phyloP scores from a whole-genome alignment of 23 tunicate genomes.

The Ciona savignyi region DNA sequence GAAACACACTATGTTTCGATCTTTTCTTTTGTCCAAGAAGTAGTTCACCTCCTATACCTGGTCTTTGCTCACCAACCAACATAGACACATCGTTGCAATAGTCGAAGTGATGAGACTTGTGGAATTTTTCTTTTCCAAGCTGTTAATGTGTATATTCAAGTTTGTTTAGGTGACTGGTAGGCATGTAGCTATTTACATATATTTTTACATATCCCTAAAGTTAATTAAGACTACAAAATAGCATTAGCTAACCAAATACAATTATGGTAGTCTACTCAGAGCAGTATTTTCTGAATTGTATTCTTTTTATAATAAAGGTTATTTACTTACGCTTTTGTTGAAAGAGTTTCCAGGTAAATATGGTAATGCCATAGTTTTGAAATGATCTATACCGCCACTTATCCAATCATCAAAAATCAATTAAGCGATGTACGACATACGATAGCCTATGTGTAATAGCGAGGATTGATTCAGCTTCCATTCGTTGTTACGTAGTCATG shows the following conservation, averaged over 20 bases:
- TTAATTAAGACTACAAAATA: no score
- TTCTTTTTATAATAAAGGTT: neutral
- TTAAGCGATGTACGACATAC: neutral
- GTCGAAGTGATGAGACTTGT: slow-evolving; percentile 98
- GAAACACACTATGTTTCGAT: slow-evolving; percentile 68
- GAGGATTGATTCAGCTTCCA: neutral
- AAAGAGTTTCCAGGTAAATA: slow-evolving; percentile 84
- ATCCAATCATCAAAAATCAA: neutral
- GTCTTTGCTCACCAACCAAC: slow-evolving; percentile 87
- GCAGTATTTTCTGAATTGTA: no score
- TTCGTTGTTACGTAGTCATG: neutral
- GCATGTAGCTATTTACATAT: no score
- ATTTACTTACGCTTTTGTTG: slow-evolving; percentile 37
- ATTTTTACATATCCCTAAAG: no score
- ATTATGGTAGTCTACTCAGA: no score
- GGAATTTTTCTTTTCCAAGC: slow-evolving; percentile 93
- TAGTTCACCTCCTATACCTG: slow-evolving; percentile 93
- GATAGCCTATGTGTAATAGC: neutral
- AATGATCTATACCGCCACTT: neutral
- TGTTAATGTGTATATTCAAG: slow-evolving; percentile 9
- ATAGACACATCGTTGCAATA: slow-evolving; percentile 75
- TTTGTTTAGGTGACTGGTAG: no score
- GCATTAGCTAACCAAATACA: no score
- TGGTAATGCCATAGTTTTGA: slow-evolving; percentile 73
- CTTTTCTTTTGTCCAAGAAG: slow-evolving; percentile 76